Evolutionary conservation across 2,113 vertebrate genomes (phyloP).

Genomic region (Meriones unguiculatus): DNA sequence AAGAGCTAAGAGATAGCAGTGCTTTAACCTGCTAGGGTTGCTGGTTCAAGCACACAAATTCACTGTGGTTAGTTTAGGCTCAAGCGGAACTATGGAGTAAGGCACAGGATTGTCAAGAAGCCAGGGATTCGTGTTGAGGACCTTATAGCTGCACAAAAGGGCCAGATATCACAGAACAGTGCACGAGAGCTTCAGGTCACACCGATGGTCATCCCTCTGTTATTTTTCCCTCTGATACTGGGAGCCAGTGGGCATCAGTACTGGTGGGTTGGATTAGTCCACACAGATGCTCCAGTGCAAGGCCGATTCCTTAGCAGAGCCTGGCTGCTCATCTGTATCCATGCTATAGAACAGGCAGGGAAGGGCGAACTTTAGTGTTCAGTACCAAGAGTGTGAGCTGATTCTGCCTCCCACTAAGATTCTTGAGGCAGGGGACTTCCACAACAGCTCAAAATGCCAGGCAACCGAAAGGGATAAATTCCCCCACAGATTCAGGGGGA

Average conservation of each 20-base stretch:
- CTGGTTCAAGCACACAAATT: background rate
- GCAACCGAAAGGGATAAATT: background rate
- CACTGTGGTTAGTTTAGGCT: background rate
- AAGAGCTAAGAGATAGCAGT: background rate
- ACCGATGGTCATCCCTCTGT: accelerated
- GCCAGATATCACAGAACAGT: background rate
- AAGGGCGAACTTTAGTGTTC: background rate
- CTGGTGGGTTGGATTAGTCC: background rate
- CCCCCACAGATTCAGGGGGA: background rate
- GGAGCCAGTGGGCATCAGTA: too few species aligned
- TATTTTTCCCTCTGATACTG: accelerated
- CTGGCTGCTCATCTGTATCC: too few species aligned
- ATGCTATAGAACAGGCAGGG: background rate
- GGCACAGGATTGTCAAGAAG: background rate
- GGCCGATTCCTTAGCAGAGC: background rate
- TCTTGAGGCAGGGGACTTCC: background rate
- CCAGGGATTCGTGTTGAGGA: background rate
- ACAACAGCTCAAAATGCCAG: background rate
- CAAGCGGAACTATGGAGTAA: background rate
- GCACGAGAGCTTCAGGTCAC: accelerated
- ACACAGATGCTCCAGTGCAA: background rate
- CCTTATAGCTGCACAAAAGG: background rate
- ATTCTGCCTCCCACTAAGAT: background rate
- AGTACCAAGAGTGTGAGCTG: background rate
- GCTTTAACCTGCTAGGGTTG: background rate